Evolutionary conservation across 2,113 vertebrate genomes (phyloP).

Genomic region (Melanerpes formicivorus): DNA sequence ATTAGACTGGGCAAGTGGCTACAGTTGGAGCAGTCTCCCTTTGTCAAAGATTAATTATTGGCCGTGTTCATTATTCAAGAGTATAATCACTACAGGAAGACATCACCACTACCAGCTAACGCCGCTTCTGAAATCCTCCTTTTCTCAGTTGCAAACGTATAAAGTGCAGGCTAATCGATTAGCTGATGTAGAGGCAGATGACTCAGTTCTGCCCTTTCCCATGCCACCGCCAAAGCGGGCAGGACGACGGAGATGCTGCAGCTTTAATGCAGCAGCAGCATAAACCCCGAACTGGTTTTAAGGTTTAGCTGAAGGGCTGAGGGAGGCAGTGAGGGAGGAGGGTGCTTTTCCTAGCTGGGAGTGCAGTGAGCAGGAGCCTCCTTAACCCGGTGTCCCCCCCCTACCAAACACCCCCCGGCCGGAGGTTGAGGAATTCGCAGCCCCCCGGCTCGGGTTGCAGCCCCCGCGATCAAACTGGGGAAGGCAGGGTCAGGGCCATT

Average conservation of each 20-base stretch:
- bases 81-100: background rate
- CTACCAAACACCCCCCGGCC: background rate
- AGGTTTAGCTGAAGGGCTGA: background rate
- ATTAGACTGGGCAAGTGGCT: background rate
- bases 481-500: conserved; percentile 70
- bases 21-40: background rate
- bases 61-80: background rate
- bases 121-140: background rate
- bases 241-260: background rate
- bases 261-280: background rate
- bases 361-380: background rate
- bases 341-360: background rate
- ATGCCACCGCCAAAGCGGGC: background rate
- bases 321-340: background rate
- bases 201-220: background rate
- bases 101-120: background rate
- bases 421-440: conserved; percentile 70
- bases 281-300: background rate
- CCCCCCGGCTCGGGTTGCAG: conserved; percentile 80
- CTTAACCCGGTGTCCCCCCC: conserved; percentile 41
- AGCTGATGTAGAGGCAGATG: background rate
- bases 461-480: conserved; percentile 67
- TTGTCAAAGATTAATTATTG: background rate
- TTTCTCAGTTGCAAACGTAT: background rate
- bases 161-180: background rate